Percentiles rank a stretch among this genome's conserved stretches.
Evolutionary conservation across 2,888 invertebrate species (phyloP).

Genomic region (Margaritifera margaritifera): DNA sequence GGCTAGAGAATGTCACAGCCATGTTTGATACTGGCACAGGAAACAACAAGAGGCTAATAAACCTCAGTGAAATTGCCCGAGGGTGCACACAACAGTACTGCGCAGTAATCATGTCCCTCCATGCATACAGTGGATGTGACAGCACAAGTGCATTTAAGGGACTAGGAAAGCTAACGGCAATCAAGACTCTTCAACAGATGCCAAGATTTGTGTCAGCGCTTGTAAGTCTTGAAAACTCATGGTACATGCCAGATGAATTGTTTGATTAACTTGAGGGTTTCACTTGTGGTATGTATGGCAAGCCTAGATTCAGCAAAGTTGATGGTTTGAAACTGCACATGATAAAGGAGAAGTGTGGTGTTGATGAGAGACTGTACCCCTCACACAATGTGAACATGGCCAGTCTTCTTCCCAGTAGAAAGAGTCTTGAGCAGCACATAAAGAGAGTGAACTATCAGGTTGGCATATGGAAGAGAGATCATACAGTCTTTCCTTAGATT

Average conservation of each 20-base stretch:
- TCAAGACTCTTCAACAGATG: slow-evolving; percentile 11
- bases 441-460: slow-evolving; percentile 17
- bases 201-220: slow-evolving; percentile 7
- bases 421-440: slow-evolving; percentile 16
- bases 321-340: slow-evolving; percentile 8
- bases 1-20: slow-evolving; percentile 7
- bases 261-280: slow-evolving; percentile 14
- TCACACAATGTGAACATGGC: too few species aligned
- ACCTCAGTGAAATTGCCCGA: slow-evolving; percentile 12
- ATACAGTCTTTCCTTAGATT: background rate
- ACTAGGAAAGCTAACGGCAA: slow-evolving; percentile 14
- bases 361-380: too few species aligned
- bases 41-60: slow-evolving; percentile 16
- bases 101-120: slow-evolving; percentile 16
- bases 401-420: slow-evolving; percentile 6
- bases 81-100: slow-evolving; percentile 3
- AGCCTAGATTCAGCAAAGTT: slow-evolving; percentile 3
- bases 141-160: slow-evolving; percentile 26
- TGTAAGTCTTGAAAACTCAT: slow-evolving; percentile 9
- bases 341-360: slow-evolving; percentile 8
- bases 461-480: slow-evolving; percentile 10
- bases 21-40: slow-evolving; percentile 23
- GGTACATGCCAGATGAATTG: slow-evolving; percentile 7
- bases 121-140: slow-evolving; percentile 21
- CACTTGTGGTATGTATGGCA: slow-evolving; percentile 19